Evolutionary conservation across 1,140 invertebrate species (phyloP).

Genomic region (Pseudoatta argentina): DNA sequence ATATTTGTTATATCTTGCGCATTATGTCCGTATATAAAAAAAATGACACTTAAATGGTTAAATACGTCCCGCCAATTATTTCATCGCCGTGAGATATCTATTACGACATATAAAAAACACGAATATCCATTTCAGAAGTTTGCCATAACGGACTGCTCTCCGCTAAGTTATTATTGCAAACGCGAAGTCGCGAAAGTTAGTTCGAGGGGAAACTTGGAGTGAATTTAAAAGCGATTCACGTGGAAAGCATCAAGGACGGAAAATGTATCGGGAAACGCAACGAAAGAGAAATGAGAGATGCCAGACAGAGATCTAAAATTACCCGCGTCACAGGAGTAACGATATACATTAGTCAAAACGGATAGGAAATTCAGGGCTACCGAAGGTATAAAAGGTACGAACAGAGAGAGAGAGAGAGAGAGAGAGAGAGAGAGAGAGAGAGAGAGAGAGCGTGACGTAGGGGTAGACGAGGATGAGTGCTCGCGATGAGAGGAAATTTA

Average conservation of each 20-base stretch:
- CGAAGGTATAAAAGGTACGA: slow-evolving; percentile 20
- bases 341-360: slow-evolving; percentile 41
- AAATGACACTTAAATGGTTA: slow-evolving; percentile 33
- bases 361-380: slow-evolving; percentile 15
- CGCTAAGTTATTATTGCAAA: slow-evolving; percentile 34
- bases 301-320: slow-evolving; percentile 36
- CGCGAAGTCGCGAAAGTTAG: slow-evolving; percentile 31
- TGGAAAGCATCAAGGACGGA: slow-evolving; percentile 27
- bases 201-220: slow-evolving; percentile 14
- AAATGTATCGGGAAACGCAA: slow-evolving; percentile 46
- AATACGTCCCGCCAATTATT: slow-evolving; percentile 29
- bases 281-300: slow-evolving; percentile 34
- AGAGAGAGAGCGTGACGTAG: background rate
- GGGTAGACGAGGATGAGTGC: background rate
- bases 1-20: slow-evolving; percentile 5
- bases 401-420: background rate
- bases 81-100: slow-evolving; percentile 5
- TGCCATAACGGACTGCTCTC: background rate
- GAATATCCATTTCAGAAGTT: slow-evolving; percentile 14
- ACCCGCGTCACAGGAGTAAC: slow-evolving; percentile 35
- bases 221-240: slow-evolving; percentile 54
- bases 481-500: slow-evolving; percentile 60
- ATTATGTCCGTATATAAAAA: background rate
- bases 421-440: too few relatives aligned
- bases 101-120: background rate